Conservation (phyloP, 2,797 vertebrate species). For the Chromobotia macracanthus region DNA sequence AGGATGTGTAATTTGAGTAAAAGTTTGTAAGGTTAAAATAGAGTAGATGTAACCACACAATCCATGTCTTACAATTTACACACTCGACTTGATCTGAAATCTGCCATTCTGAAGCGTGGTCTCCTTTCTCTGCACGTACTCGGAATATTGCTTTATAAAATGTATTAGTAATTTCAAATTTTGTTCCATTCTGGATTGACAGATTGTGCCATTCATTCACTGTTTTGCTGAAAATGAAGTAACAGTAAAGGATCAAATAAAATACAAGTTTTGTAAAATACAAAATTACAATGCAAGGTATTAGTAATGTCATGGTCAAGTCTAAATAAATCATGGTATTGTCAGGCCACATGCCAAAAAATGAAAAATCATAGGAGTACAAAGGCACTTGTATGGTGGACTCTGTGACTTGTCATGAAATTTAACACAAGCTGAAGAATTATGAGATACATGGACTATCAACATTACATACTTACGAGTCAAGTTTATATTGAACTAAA, state of each 20-base stretch:
- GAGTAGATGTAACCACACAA: background rate
- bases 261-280: background rate
- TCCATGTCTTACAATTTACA: slow-evolving; percentile 13
- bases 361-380: too few relatives aligned
- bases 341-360: too few relatives aligned
- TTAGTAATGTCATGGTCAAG: too few relatives aligned
- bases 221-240: background rate
- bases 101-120: background rate
- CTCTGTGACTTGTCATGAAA: too few relatives aligned
- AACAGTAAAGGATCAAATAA: background rate
- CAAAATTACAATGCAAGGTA: background rate
- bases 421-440: background rate
- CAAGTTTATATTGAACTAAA: slow-evolving; percentile 14
- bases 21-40: background rate
- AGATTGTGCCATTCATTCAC: background rate
- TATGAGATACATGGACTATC: background rate
- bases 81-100: slow-evolving; percentile 6
- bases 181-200: background rate
- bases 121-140: slow-evolving; percentile 16
- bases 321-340: too few relatives aligned
- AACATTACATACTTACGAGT: background rate
- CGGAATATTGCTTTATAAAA: slow-evolving; percentile 22
- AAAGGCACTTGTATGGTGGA: too few relatives aligned
- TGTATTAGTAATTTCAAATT: background rate
- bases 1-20: too few relatives aligned